These are phyloP conservation scores for Sceloporus tristichus DNA, from an alignment of 2,113 vertebrate genomes.

Conservation along the genomic window DNA sequence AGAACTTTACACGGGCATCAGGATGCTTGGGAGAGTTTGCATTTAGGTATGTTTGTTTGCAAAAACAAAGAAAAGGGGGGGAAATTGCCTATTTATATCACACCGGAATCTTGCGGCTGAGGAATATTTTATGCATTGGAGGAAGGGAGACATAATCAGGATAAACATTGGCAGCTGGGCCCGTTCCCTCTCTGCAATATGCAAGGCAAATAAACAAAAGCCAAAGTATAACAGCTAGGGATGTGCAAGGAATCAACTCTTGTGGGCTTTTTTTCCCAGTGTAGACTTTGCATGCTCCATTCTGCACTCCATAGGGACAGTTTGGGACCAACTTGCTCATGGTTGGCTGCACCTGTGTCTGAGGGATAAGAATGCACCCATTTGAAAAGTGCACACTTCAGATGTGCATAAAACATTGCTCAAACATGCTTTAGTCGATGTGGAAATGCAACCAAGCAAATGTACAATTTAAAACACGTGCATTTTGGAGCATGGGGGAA, in stretches of 20 bases:
- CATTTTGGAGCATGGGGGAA: too few relatives aligned
- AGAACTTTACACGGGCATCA: not conserved
- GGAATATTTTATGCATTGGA: slow-evolving; percentile 29
- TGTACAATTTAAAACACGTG: too few relatives aligned
- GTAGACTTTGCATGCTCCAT: too few relatives aligned
- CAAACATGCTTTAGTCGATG: too few relatives aligned
- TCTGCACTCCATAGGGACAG: too few relatives aligned
- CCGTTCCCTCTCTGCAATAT: not conserved
- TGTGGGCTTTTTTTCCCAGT: not conserved
- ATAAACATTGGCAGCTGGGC: slow-evolving; percentile 26
- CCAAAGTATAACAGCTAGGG: not conserved
- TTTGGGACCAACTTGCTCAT: too few relatives aligned
- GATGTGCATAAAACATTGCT: too few relatives aligned
- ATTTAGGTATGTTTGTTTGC: slow-evolving; percentile 23
- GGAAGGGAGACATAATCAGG: slow-evolving; percentile 32
- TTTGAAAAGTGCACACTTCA: too few relatives aligned
- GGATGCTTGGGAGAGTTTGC: not conserved
- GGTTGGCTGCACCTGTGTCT: too few relatives aligned
- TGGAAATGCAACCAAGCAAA: too few relatives aligned
- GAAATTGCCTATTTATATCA: slow-evolving; percentile 26
- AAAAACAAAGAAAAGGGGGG: not conserved
- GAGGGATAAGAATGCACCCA: too few relatives aligned
- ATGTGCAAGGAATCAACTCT: not conserved
- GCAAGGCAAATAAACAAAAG: not conserved
- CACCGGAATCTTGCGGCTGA: slow-evolving; percentile 25